A percentile compares a stretch with the other conserved stretches of the same genome.
Evolutionary conservation across 2,797 vertebrate genomes (phyloP).

Genomic region (Acipenser oxyrinchus): DNA sequence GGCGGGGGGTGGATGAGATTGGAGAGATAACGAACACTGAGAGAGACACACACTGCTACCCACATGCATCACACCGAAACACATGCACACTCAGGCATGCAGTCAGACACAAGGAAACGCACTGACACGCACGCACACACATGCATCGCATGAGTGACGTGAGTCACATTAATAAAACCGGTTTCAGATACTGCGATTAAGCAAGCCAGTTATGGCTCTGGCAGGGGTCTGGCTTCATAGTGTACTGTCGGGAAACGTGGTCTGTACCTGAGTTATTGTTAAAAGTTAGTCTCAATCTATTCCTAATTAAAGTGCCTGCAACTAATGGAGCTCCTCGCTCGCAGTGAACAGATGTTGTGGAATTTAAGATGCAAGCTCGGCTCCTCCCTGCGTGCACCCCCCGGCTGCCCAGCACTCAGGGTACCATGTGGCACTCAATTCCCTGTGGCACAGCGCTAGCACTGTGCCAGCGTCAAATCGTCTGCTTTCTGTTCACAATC

Average conservation of each 20-base stretch:
- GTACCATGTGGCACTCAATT: constrained; percentile 65
- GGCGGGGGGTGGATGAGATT: no score
- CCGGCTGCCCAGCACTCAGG: constrained; percentile 61
- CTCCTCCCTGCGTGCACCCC: constrained; percentile 48
- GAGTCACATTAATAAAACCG: no score
- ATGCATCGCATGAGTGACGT: no score
- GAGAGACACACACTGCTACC: no score
- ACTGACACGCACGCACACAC: no score
- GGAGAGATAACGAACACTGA: no score
- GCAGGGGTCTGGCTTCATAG: no score
- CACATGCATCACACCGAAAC: no score
- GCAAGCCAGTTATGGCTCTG: no score
- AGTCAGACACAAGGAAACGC: no score
- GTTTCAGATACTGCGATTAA: no score
- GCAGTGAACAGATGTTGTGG: constrained; percentile 80
- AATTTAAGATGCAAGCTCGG: constrained; percentile 77
- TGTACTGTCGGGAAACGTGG: constrained; percentile 8
- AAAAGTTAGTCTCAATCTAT: constrained; percentile 47
- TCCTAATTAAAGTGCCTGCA: constrained; percentile 56
- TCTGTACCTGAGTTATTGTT: constrained; percentile 43
- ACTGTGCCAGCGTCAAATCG: constrained; percentile 51
- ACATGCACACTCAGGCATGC: no score
- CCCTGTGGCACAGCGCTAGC: constrained; percentile 51
- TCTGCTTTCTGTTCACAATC: constrained; percentile 29
- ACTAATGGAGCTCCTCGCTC: constrained; percentile 46